Evolutionary conservation across 2,888 invertebrate genomes (phyloP), one percentile per base, ranked within the genome.

Genomic region (Cataglyphis altisquamis): DNA sequence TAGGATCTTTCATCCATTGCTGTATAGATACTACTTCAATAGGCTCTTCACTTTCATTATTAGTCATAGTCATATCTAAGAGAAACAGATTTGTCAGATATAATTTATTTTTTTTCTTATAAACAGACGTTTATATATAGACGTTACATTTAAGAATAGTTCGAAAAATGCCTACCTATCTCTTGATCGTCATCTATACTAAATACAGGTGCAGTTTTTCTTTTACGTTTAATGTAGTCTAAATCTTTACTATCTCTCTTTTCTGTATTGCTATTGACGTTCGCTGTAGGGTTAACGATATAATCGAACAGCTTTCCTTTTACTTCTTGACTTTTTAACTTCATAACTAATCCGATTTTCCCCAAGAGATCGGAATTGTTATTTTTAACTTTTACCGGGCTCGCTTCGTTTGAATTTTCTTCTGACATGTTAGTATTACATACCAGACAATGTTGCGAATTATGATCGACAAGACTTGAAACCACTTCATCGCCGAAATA

Each of bases 251-350:
- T 98, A 82, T 96, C 96, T 88, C 97, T 97, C 78, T 97, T 98
- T 3, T 99, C 98, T 94, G 98, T 98, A 82, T 91, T 91, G 68
- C 92, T 95, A 88, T 94, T 95, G 74, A 95, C 88, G 84, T 93
- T 96, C 1, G 96, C 96, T 89, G 96, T 97, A 1, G 98, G 98
- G 96, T 98, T 99, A 0, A 98, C 98, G 89, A 99, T 99, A 93
- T 99, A 99, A 95, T 98, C 99, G 89, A 98, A 97, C 77, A 99
- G 95, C 95, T 98, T 98, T 41, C 97, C 98, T 94, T 98, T 99
- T 21, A 99, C 97, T 95, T 98, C 98, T 78, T 98, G 98, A 66
- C 98, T 97, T 95, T 98, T 99, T 3, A 97, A 96, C 95, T 97
- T 98, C 97, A 99, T 97, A 9, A 97, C 98, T 63, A 97, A 97